Percentiles rank a stretch among this genome's conserved stretches.
Evolutionary conservation across 2,888 invertebrate species (phyloP).

Genomic region (Drosophila affinis): DNA sequence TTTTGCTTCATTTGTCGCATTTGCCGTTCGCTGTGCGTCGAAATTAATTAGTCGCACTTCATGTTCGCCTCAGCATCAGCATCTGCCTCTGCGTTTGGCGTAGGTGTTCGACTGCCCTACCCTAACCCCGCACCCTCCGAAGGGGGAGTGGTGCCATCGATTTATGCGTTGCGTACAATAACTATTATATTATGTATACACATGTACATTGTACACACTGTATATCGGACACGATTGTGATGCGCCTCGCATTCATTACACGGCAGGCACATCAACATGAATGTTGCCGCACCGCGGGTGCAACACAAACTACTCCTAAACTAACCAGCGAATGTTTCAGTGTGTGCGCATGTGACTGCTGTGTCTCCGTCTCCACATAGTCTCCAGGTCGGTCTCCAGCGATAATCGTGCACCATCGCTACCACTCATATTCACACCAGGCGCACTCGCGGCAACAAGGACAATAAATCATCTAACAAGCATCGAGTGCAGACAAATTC

Average conservation of each 20-base stretch:
- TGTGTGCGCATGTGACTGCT: not conserved
- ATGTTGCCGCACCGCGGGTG: conserved; percentile 70
- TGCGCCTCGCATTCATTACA: conserved; percentile 69
- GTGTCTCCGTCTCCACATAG: not conserved
- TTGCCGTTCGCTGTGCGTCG: conserved; percentile 51
- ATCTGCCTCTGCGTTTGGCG: conserved; percentile 30
- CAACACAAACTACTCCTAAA: conserved; percentile 24
- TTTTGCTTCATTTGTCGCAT: conserved; percentile 45
- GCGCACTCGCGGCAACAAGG: conserved; percentile 67
- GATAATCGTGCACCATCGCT: conserved; percentile 70
- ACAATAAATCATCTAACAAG: conserved; percentile 72
- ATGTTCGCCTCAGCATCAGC: conserved; percentile 11
- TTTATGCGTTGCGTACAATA: conserved; percentile 60
- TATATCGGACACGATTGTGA: conserved; percentile 49
- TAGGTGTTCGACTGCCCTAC: conserved; percentile 52
- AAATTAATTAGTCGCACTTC: conserved; percentile 69
- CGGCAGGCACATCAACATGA: conserved; percentile 63
- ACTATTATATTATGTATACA: conserved; percentile 60
- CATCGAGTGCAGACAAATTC: conserved; percentile 74
- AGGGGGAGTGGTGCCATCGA: conserved; percentile 43
- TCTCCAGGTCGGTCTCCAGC: conserved; percentile 14
- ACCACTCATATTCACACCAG: conserved; percentile 74
- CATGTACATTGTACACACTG: conserved; percentile 52
- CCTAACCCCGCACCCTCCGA: not conserved
- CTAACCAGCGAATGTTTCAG: conserved; percentile 3